Evolutionary conservation across 2,797 vertebrate species (phyloP).

Genomic region (Helostoma temminkii): DNA sequence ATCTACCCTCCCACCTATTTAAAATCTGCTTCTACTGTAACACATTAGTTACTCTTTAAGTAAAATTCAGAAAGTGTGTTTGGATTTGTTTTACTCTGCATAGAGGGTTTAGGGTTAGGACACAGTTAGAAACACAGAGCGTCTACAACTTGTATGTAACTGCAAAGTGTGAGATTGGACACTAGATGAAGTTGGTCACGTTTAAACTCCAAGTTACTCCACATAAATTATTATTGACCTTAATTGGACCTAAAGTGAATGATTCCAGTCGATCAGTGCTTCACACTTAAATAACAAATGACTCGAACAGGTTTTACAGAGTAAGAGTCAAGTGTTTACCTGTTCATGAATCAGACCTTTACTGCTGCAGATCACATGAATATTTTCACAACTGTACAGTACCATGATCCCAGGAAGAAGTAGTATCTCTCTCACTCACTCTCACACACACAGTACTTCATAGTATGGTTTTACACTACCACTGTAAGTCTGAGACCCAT

Average conservation of each 20-base stretch:
- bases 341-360: constrained; percentile 5
- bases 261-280: neutral
- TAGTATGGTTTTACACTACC: constrained; percentile 23
- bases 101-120: no score
- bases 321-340: neutral
- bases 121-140: constrained; percentile 26
- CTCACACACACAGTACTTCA: constrained; percentile 36
- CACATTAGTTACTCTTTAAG: no score
- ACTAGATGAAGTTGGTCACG: neutral
- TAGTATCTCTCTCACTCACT: no score
- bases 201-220: constrained; percentile 15
- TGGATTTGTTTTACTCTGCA: no score
- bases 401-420: constrained; percentile 57
- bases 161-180: neutral
- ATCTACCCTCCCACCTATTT: no score
- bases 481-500: neutral
- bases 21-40: no score
- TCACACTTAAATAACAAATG: no score
- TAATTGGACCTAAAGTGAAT: constrained; percentile 31
- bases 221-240: constrained; percentile 27
- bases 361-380: constrained; percentile 19
- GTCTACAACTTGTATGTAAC: constrained; percentile 14
- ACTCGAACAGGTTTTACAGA: neutral
- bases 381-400: constrained; percentile 46
- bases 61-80: no score